Conservation (phyloP, 2,113 vertebrate species). For the Callionymus lyra region DNA sequence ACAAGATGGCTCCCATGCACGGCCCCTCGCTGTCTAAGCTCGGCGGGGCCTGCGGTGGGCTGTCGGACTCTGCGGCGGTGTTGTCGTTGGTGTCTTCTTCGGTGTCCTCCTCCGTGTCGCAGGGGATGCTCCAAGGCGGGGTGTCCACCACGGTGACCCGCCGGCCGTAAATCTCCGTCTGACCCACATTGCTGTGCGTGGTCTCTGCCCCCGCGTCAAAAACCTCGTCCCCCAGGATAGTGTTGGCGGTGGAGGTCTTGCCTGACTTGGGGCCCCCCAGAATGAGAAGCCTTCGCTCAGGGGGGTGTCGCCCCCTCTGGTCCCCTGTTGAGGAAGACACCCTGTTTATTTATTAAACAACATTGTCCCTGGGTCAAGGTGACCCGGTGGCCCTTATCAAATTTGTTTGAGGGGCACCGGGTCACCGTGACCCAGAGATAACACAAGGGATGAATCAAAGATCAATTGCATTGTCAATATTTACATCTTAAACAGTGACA, state of each 20-base stretch:
- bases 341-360: no score
- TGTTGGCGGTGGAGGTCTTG: slow-evolving; percentile 58
- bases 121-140: slow-evolving; percentile 40
- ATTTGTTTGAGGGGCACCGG: no score
- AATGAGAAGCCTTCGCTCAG: slow-evolving; percentile 55
- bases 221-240: slow-evolving; percentile 55
- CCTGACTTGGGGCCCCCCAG: slow-evolving; percentile 51
- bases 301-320: slow-evolving; percentile 45
- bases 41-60: slow-evolving; percentile 7
- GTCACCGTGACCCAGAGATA: no score
- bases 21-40: slow-evolving; percentile 59
- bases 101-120: slow-evolving; percentile 1
- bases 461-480: no score
- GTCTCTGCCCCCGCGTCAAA: slow-evolving; percentile 52
- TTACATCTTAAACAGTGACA: no score
- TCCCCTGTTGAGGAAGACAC: slow-evolving; percentile 46
- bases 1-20: slow-evolving; percentile 61
- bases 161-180: slow-evolving; percentile 53
- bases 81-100: slow-evolving; percentile 22
- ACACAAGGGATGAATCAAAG: no score
- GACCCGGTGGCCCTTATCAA: no score
- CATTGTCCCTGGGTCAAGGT: no score
- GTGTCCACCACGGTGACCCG: slow-evolving; percentile 61
- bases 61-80: slow-evolving; percentile 30
- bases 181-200: slow-evolving; percentile 55